These are phyloP conservation scores for Dendroctonus ponderosae DNA, from an alignment of 1,140 invertebrate genomes.

Conservation along the genomic window DNA sequence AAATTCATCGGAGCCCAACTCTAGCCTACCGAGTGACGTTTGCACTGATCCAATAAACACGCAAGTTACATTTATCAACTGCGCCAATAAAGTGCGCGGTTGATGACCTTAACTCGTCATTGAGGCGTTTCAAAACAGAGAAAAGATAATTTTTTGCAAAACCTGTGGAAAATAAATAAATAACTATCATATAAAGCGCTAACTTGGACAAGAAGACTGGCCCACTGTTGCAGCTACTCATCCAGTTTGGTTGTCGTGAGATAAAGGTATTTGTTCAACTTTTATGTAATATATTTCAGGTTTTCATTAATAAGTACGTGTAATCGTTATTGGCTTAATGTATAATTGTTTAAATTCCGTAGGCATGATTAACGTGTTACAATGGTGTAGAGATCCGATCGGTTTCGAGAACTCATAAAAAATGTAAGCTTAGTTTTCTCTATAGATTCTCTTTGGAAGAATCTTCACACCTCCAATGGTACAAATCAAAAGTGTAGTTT, in stretches of 20 bases:
- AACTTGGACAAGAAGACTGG: conserved; percentile 5
- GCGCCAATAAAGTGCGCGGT: conserved; percentile 22
- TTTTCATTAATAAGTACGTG: too few species aligned
- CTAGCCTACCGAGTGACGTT: too few species aligned
- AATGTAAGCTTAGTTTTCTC: not conserved
- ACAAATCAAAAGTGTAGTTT: too few species aligned
- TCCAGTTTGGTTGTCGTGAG: not conserved
- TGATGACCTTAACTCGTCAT: conserved; percentile 33
- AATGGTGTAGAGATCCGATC: too few species aligned
- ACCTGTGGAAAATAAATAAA: conserved; percentile 18
- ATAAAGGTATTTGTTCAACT: conserved; percentile 7
- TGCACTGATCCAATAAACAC: too few species aligned
- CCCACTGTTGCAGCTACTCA: conserved; percentile 13
- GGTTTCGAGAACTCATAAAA: not conserved
- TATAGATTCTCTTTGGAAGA: not conserved
- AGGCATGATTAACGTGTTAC: too few species aligned
- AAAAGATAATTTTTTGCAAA: conserved; percentile 13
- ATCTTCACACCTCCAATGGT: too few species aligned
- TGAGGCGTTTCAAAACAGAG: conserved; percentile 23
- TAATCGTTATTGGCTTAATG: too few species aligned
- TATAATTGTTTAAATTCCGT: too few species aligned
- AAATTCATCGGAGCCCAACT: too few species aligned
- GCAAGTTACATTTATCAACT: not conserved
- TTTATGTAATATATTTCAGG: conserved; percentile 9
- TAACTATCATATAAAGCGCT: not conserved